Evolutionary conservation across 2,888 invertebrate species (phyloP), one percentile per base, ranked within the genome.

Genomic region (Eubasilissa splendida): DNA sequence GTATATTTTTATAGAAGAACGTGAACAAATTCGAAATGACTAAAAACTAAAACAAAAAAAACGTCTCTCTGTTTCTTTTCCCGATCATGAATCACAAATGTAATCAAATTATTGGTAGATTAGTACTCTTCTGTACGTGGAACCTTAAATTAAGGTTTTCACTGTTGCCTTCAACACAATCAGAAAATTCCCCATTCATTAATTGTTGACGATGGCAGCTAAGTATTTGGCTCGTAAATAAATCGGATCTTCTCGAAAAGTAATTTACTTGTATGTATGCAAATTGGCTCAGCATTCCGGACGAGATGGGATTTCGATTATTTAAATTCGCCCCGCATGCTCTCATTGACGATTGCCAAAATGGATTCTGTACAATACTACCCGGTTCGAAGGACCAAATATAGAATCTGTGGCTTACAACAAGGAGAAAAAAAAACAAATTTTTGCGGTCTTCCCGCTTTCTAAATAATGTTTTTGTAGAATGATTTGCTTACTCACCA

Each of bases 241-340:
- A 68, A 82, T 77, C 75, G 80, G 74, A 82, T 77, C 82, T 82
- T 80, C 63, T 33, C 60, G 68, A 77, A 73, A 79, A 77, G 82
- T 80, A 82, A 82, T 82, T 82, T 82, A 80, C 82, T 80, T 77
- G 80, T 82, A 82, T 80, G 80, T 77, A 82, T 82, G 82, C 82
- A 82, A 82, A 82, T 82, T 77, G 73, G 76, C 53, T 33, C 54
- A 59, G 74, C 79, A 82, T 80, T 82, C 79, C 76, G 79, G 73
- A 54, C 63, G 76, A 66, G 71, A 71, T 77, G 65, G 66, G 74
- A 68, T 80, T 80, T 80, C 82, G 80, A 82, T 80, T 82, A 80
- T 82, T 82, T 80, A 82, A 82, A 82, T 80, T 76, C 68, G 3
- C 65, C 73, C 11, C 58, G 59, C 59, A 68, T 56, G 66, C 59